A percentile compares a stretch with the other conserved stretches of the same genome.
phyloP scores from a whole-genome alignment of 2,888 invertebrate genomes.

The Syrphus vitripennis region DNA sequence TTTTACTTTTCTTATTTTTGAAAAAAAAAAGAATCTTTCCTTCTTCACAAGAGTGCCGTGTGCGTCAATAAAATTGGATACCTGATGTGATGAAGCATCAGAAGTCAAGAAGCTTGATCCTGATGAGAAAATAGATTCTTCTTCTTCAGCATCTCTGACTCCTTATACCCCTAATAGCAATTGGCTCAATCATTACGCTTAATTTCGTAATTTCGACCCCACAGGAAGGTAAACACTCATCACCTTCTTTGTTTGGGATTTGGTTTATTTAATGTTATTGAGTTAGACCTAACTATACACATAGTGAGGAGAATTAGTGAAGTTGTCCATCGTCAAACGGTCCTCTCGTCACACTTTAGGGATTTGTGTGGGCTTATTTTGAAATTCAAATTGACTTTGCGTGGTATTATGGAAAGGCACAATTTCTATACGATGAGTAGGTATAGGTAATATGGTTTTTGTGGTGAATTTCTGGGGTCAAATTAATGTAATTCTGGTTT shows the following conservation, averaged over 20 bases:
- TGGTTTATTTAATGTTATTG: neutral
- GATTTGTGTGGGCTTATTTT: constrained; percentile 50
- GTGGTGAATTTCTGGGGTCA: constrained; percentile 5
- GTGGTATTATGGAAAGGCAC: neutral
- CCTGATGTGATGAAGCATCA: neutral
- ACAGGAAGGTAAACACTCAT: constrained; percentile 2
- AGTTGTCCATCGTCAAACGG: neutral
- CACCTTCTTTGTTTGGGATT: constrained; percentile 3
- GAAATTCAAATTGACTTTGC: constrained; percentile 60
- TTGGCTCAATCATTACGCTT: constrained; percentile 51
- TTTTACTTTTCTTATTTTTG: no score
- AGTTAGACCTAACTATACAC: neutral
- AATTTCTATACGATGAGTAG: no score
- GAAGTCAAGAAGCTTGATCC: neutral
- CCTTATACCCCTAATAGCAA: neutral
- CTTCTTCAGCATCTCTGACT: neutral
- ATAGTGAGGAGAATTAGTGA: constrained; percentile 17
- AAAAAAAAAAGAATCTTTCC: constrained; percentile 5
- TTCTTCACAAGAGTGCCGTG: constrained; percentile 4
- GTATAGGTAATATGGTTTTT: neutral
- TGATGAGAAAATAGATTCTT: neutral
- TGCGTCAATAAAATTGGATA: constrained; percentile 8
- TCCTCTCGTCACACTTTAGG: constrained; percentile 36
- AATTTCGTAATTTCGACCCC: constrained; percentile 53
- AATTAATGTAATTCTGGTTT: constrained; percentile 48